Evolutionary conservation across 2,113 vertebrate genomes (phyloP).

Genomic region (Tauraco erythrolophus): DNA sequence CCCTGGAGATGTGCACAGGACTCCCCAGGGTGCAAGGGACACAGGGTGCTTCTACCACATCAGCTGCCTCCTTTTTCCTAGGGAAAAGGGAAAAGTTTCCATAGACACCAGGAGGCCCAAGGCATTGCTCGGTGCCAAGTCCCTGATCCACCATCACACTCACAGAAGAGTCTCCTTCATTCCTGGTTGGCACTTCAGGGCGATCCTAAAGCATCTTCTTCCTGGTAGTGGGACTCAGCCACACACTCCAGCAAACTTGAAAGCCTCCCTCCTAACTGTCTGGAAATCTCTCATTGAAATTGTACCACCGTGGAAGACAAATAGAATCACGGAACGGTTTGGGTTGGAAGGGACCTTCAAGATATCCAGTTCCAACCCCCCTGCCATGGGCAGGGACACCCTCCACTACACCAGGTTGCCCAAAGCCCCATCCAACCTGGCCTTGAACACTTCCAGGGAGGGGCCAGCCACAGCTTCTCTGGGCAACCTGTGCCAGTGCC

Average conservation of each 20-base stretch:
- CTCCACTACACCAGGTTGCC: too few species aligned
- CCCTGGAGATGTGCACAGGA: neutral
- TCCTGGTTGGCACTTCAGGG: rapidly evolving
- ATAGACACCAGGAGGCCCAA: too few species aligned
- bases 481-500: too few species aligned
- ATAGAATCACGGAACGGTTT: too few species aligned
- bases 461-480: too few species aligned
- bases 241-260: rapidly evolving
- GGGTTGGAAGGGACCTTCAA: too few species aligned
- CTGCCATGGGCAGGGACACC: too few species aligned
- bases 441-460: too few species aligned
- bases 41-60: neutral
- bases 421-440: too few species aligned
- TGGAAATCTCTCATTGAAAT: neutral
- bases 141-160: neutral
- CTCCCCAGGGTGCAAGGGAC: too few species aligned
- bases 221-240: neutral
- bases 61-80: neutral
- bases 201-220: neutral
- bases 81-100: neutral
- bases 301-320: neutral
- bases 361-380: too few species aligned
- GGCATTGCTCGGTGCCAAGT: neutral
- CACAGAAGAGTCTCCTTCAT: neutral
- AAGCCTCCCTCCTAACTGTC: neutral